Base-by-base conservation (phyloP, 2,797 vertebrate genomes). In the Mus spretus region DNA sequence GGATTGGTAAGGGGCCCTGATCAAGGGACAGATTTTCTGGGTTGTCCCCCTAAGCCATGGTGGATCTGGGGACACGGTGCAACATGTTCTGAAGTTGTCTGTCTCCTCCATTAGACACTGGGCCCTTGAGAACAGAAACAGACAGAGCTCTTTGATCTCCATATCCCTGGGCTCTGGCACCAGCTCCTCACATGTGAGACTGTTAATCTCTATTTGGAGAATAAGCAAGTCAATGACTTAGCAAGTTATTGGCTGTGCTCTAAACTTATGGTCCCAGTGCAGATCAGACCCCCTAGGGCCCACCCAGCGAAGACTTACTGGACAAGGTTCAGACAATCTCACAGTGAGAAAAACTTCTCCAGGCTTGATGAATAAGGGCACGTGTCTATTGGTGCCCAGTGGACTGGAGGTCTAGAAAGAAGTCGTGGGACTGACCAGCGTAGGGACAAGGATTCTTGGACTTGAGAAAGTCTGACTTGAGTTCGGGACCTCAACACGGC, bases 21-120 rank as follows among this genome's bases (percentile, higher is more conserved):
- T 92, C 63, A 93, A 97, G 75, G 63, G 81, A 90, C 88, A 89
- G 89, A 91, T 91, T 94, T 95, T 89, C 67, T 82, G 83, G 74
- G 24, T 96, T 94, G 84, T 78, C 63, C 85, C 81, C 86, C 44
- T 77, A 88, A 90, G 84, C 91, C 72, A 67, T 79, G 34, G 88
- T 72, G 53, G 91, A 72, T 93, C 82, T 84, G 13, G 75, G 80
- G 84, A 88, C 87, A 88, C 4, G 14, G 37, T 40, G 6, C 61
- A 89, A 40, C 65, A 59, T 75, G 89, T 70, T 92, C 47, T 44
- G 61, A 95, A 92, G 89, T 81, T 94, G 86, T 95, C 86, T 77
- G 13, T 94, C 74, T 96, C 44, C 37, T 61, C 28, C 11, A 53
- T 67, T 85, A 75, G 74, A 91, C 72, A 37, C 55, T 31, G 15